Evolutionary conservation across 2,888 invertebrate genomes (phyloP).

Genomic region (Aricia artaxerxes): DNA sequence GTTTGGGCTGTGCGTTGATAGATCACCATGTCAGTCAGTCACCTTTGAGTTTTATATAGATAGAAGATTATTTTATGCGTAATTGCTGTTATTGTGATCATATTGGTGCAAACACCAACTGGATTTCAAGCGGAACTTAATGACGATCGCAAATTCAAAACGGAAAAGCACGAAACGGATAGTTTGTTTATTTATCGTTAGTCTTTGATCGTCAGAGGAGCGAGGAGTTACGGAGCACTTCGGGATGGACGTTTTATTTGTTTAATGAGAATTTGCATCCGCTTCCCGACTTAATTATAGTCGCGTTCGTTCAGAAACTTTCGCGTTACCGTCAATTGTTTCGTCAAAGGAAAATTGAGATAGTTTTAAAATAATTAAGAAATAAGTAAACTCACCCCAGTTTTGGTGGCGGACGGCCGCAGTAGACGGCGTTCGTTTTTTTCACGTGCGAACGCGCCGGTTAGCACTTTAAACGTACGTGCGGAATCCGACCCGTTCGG

Average conservation of each 20-base stretch:
- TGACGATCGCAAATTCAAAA: neutral
- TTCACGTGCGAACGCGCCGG: too few species aligned
- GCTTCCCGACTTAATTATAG: constrained; percentile 14
- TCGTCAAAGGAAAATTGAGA: neutral
- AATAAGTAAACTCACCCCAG: neutral
- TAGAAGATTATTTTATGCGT: too few species aligned
- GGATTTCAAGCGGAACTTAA: neutral
- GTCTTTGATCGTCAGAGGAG: constrained; percentile 9
- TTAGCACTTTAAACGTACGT: too few species aligned
- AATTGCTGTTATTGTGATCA: neutral
- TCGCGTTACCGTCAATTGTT: neutral
- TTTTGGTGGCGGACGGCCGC: too few species aligned
- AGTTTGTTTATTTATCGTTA: constrained; percentile 6
- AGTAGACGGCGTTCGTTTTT: too few species aligned
- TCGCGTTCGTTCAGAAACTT: constrained; percentile 4
- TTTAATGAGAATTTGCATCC: constrained; percentile 28
- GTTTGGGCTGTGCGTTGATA: too few species aligned
- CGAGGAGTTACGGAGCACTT: constrained; percentile 6
- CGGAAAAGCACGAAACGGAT: neutral
- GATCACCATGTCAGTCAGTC: too few species aligned
- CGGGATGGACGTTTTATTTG: constrained; percentile 30
- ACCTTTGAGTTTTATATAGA: too few species aligned
- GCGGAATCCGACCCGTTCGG: too few species aligned
- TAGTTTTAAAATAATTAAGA: neutral
- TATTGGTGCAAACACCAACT: neutral